These are phyloP conservation scores for Dryobates pubescens DNA, from an alignment of 2,797 vertebrate species.

Conservation along the genomic window DNA sequence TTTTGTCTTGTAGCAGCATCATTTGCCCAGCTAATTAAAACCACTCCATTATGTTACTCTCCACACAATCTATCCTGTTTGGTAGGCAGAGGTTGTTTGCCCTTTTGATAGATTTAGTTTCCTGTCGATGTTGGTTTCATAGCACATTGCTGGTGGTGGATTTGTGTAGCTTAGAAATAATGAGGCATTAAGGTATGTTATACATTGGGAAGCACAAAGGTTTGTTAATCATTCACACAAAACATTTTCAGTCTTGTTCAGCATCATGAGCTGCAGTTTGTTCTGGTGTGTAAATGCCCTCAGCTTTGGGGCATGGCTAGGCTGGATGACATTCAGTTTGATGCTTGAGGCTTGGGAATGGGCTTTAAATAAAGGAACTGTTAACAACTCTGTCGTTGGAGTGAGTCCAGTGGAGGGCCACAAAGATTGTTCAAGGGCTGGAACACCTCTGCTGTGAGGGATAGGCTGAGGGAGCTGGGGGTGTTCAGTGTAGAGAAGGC, in stretches of 20 bases:
- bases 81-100: slow-evolving; percentile 47
- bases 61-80: neutral
- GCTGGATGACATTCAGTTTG: neutral
- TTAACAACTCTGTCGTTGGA: no score
- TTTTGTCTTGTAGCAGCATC: slow-evolving; percentile 49
- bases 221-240: slow-evolving; percentile 1
- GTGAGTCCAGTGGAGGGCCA: no score
- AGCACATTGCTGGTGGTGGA: neutral
- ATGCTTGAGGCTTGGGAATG: neutral
- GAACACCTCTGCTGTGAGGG: no score
- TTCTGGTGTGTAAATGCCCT: neutral
- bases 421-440: no score
- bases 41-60: neutral
- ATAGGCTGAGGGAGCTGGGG: no score
- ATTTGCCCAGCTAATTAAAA: slow-evolving; percentile 62
- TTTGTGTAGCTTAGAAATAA: slow-evolving; percentile 21
- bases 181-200: neutral
- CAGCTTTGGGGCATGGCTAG: neutral
- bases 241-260: neutral
- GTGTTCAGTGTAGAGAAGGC: no score
- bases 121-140: slow-evolving; percentile 10
- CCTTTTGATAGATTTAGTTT: slow-evolving; percentile 39
- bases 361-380: slow-evolving; percentile 1
- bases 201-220: neutral
- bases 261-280: neutral